phyloP scores from a whole-genome alignment of 2,113 vertebrate genomes.

The Strigops habroptila region DNA sequence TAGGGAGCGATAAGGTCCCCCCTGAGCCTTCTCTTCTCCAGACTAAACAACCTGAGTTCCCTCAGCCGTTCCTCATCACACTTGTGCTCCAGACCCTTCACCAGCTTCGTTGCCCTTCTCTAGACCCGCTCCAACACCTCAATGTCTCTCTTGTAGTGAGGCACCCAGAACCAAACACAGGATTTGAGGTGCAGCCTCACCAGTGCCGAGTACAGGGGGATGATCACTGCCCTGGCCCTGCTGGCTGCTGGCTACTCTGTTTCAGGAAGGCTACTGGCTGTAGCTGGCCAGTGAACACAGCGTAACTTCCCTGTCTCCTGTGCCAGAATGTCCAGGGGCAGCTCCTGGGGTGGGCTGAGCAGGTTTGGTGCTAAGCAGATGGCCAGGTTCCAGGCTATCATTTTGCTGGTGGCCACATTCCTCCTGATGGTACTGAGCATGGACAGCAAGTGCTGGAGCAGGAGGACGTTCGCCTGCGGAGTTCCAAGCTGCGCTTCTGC shows the following conservation, averaged over 20 bases:
- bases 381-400: background rate
- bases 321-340: conserved; percentile 63
- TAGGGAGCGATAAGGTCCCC: background rate
- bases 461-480: background rate
- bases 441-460: background rate
- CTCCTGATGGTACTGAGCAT: background rate
- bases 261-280: background rate
- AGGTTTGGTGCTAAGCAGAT: conserved; percentile 72
- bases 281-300: background rate
- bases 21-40: background rate
- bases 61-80: background rate
- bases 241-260: background rate
- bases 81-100: background rate
- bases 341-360: conserved; percentile 62
- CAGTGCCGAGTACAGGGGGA: background rate
- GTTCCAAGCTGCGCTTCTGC: background rate
- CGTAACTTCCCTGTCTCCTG: conserved; percentile 69
- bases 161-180: background rate
- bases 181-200: background rate
- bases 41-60: background rate
- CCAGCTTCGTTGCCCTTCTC: background rate
- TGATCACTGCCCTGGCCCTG: background rate
- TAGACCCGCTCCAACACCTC: background rate
- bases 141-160: background rate
- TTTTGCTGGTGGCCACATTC: background rate